A percentile compares a stretch with the other conserved stretches of the same genome.
These are phyloP conservation scores for Drosophila affinis DNA, from an alignment of 2,888 invertebrate genomes.

Conservation along the genomic window DNA sequence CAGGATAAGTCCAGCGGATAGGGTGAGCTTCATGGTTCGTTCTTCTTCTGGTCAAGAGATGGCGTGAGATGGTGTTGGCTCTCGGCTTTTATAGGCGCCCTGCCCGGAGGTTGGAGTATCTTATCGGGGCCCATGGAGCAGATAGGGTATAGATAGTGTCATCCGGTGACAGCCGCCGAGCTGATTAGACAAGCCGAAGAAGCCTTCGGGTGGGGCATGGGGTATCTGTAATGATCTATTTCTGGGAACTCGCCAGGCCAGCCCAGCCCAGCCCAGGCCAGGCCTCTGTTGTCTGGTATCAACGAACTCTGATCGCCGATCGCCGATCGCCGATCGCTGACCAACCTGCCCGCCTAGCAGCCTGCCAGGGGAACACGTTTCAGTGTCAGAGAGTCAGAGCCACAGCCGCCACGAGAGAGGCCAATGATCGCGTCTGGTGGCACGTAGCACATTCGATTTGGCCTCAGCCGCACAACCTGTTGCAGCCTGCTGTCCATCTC, in stretches of 20 bases:
- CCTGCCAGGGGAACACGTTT: constrained; percentile 56
- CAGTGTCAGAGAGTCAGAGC: constrained; percentile 17
- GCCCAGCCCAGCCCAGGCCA: constrained; percentile 1
- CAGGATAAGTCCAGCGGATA: constrained; percentile 32
- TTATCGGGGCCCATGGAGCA: constrained; percentile 39
- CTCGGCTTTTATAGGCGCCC: constrained; percentile 49
- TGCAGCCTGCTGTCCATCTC: constrained; percentile 33
- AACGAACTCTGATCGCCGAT: constrained; percentile 59
- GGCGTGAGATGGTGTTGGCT: background rate
- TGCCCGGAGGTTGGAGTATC: constrained; percentile 31
- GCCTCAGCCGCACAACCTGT: constrained; percentile 57
- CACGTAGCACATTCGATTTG: constrained; percentile 61
- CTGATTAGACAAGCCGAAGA: constrained; percentile 49
- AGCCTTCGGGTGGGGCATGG: constrained; percentile 8
- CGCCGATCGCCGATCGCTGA: background rate
- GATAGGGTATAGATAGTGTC: constrained; percentile 31
- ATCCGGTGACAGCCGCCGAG: constrained; percentile 31
- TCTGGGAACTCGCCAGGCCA: constrained; percentile 14
- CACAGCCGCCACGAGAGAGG: background rate
- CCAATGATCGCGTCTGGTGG: constrained; percentile 40
- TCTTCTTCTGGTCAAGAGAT: constrained; percentile 4
- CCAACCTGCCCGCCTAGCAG: background rate
- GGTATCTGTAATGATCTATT: constrained; percentile 10
- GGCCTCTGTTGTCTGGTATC: constrained; percentile 36
- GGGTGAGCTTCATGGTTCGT: constrained; percentile 35